Evolutionary conservation across 1,140 invertebrate genomes (phyloP), one percentile per base, ranked within the genome.

Genomic region (Lepidotrigona ventralis): DNA sequence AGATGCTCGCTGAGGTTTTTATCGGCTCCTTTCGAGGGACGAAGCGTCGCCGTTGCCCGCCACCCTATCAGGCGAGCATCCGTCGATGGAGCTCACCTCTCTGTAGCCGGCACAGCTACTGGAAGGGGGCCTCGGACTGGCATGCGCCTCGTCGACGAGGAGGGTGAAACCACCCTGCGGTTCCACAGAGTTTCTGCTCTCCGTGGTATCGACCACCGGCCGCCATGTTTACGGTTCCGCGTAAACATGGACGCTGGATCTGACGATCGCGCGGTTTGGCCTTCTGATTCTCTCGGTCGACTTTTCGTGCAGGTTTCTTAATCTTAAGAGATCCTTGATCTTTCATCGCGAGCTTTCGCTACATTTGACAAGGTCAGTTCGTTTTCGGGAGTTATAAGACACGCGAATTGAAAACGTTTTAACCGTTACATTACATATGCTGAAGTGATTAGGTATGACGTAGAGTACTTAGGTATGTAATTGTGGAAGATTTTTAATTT

Each of bases 21-120:
- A 88, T 86, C 90, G 89, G 86, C 87, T 93, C 90, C 92, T 93
- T 93, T 89, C 86, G 92, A 92, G 90, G 90, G 90, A 84, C 91
- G 85, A 93, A 92, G 92, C 92, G 92, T 93, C 93, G 93, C 93
- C 92, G 90, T 88, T 93, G 92, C 93, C 92, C 93, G 93, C 93
- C 92, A 93, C 85, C 86, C 73, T 88, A 89, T 79, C 91, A 92
- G 93, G 92, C 75, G 69, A 85, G 23, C 88, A 93, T 88, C 85
- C 54, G 19, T n/a, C 6, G 21, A 56, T 81, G 88, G 86, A 92
- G 91, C 90, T 91, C 78, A 54, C 81, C 85, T 70, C 85, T 70
- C 64, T 72, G 56, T 8, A 9, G 39, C 56, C 46, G 46, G 23
- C n/a, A 14, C 53, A 70, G 58, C 46, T 58, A 74, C 85, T 82